A percentile compares a stretch with the other conserved stretches of the same genome.
phyloP scores from a whole-genome alignment of 1,140 invertebrate genomes.

The Bombyx mori region ASM3026992v2 NC_085131.1:6686501-6687000 shows the following conservation, averaged over 20 bases:
- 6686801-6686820: no score
- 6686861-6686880: no score
- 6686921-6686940: no score
- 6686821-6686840: no score
- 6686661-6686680: conserved; percentile 17
- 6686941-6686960: no score
- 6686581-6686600: conserved; percentile 19
- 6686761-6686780: no score
- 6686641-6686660: conserved; percentile 22
- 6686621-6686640: conserved; percentile 21
- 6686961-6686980: no score
- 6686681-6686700: conserved; percentile 23
- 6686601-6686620: conserved; percentile 21
- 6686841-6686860: no score
- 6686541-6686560: conserved; percentile 18
- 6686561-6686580: conserved; percentile 16
- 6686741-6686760: conserved; percentile 8
- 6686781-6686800: no score
- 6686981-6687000: no score
- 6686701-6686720: conserved; percentile 24
- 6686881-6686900: no score
- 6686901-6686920: no score
- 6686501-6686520: conserved; percentile 20
- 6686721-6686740: conserved; percentile 24
- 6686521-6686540: conserved; percentile 20